A percentile compares a stretch with the other conserved stretches of the same genome.
Conservation (phyloP, 53 echinoderm and acorn worm genomes). For the Antedon mediterranea region DNA sequence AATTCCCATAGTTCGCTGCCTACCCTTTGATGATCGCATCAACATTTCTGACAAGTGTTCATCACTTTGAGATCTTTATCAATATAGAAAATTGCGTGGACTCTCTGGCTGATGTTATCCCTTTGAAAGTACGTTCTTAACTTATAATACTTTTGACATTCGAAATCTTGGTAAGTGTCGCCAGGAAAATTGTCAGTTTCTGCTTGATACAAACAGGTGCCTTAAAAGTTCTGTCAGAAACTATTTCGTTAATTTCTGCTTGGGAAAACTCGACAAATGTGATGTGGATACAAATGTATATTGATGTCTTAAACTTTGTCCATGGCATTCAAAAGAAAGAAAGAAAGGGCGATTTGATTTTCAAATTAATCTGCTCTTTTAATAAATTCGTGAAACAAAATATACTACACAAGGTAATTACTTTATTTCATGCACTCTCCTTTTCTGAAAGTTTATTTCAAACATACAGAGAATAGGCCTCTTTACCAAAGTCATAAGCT, state of each 20-base stretch:
- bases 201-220: not conserved
- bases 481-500: too few species aligned
- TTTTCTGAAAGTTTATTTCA: too few species aligned
- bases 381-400: too few species aligned
- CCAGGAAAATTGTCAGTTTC: not conserved
- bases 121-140: not conserved
- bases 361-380: too few species aligned
- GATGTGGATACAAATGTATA: not conserved
- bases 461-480: too few species aligned
- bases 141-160: not conserved
- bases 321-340: not conserved
- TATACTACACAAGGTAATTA: too few species aligned
- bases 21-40: too few species aligned
- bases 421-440: too few species aligned
- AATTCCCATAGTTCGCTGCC: not conserved
- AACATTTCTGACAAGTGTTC: not conserved
- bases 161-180: not conserved
- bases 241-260: not conserved
- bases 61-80: not conserved
- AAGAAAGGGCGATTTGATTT: not conserved
- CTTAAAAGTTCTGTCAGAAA: not conserved
- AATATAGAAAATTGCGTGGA: not conserved
- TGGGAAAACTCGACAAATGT: not conserved
- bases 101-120: not conserved
- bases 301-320: not conserved